phyloP scores from a whole-genome alignment of 2,797 vertebrate species.

The Labroides dimidiatus region DNA sequence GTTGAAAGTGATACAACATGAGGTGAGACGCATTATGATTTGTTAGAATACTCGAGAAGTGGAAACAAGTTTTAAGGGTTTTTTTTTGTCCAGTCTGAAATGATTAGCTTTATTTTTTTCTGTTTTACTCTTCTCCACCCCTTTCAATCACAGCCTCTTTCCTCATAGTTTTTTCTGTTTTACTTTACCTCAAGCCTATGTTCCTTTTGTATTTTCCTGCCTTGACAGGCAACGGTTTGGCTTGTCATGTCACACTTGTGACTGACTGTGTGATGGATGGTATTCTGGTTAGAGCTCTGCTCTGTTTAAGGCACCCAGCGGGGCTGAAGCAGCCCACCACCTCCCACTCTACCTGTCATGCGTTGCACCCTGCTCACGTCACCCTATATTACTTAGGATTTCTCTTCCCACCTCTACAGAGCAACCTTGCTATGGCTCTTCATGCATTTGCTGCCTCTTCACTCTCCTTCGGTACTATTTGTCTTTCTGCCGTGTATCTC shows the following conservation, averaged over 20 bases:
- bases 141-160: conserved; percentile 27
- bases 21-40: no score
- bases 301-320: conserved; percentile 69
- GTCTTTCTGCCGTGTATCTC: conserved; percentile 33
- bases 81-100: neutral
- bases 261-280: conserved; percentile 75
- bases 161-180: conserved; percentile 37
- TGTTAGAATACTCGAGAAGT: no score
- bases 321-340: conserved; percentile 47
- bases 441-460: conserved; percentile 38
- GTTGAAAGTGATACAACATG: neutral
- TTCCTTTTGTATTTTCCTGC: conserved; percentile 56
- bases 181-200: conserved; percentile 7
- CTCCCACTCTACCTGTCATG: conserved; percentile 70
- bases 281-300: conserved; percentile 67
- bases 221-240: conserved; percentile 67
- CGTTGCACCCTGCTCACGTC: conserved; percentile 55
- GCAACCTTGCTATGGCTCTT: conserved; percentile 21
- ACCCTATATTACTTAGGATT: conserved; percentile 53
- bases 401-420: conserved; percentile 19
- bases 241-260: conserved; percentile 76
- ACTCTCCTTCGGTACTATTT: conserved; percentile 28
- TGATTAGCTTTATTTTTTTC: neutral
- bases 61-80: no score
- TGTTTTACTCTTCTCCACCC: conserved; percentile 7